phyloP scores from a whole-genome alignment of 2,888 invertebrate species.

The Acleris laterana region DNA sequence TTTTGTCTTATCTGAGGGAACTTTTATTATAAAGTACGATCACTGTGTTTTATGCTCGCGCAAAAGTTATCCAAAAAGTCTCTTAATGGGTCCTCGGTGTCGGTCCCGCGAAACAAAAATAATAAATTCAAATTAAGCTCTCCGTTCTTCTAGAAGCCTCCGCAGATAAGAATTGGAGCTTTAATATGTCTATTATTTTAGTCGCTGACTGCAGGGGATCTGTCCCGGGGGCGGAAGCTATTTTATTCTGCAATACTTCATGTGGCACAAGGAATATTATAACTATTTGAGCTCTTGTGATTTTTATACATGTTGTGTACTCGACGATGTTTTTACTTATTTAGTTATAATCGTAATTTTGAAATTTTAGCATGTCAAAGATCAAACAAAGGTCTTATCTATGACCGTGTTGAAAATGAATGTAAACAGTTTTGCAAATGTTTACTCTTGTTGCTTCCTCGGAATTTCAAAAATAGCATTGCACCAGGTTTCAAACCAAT shows the following conservation, averaged over 20 bases:
- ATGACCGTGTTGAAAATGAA: too few species aligned
- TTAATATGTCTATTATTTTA: slow-evolving; percentile 23
- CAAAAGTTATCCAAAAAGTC: slow-evolving; percentile 26
- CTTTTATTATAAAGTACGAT: slow-evolving; percentile 24
- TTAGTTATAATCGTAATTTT: too few species aligned
- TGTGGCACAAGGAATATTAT: too few species aligned
- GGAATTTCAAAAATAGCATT: too few species aligned
- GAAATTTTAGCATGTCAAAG: too few species aligned
- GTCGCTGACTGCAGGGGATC: slow-evolving; percentile 3
- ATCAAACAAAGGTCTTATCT: too few species aligned
- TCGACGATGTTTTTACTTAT: too few species aligned
- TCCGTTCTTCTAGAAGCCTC: slow-evolving; percentile 14
- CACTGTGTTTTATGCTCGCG: slow-evolving; percentile 28
- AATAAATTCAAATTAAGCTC: slow-evolving; percentile 32
- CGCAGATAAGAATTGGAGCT: slow-evolving; percentile 4
- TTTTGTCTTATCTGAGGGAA: slow-evolving; percentile 23
- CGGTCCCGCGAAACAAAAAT: slow-evolving; percentile 17
- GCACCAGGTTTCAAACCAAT: too few species aligned
- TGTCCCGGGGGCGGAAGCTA: background rate
- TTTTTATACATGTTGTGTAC: too few species aligned
- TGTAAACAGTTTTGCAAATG: too few species aligned
- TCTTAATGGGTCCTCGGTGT: slow-evolving; percentile 26
- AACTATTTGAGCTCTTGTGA: too few species aligned
- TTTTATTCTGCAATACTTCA: background rate
- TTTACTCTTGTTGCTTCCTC: too few species aligned